Conservation (phyloP, 2,113 vertebrate genomes). For the Blennius ocellaris region DNA sequence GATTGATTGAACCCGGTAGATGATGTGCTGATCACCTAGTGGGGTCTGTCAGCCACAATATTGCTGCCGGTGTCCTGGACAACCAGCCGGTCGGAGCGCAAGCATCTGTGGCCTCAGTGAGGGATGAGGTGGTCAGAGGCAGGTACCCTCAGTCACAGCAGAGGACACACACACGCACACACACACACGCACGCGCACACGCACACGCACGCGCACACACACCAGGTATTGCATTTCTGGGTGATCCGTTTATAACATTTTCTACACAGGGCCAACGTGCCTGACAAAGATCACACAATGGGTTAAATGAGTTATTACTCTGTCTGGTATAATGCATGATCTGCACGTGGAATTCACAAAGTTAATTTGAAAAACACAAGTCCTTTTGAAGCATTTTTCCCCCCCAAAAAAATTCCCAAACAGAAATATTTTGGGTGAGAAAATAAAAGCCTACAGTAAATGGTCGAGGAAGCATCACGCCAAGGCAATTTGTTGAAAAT, state of each 20-base stretch:
- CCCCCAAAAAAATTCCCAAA: no score
- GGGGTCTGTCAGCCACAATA: slow-evolving; percentile 71
- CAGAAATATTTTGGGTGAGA: no score
- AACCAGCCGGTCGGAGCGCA: slow-evolving; percentile 28
- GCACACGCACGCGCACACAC: neutral
- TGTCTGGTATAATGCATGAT: neutral
- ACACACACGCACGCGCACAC: slow-evolving; percentile 14
- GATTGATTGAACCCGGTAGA: slow-evolving; percentile 64
- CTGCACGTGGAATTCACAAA: neutral
- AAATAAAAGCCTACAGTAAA: no score
- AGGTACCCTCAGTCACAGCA: neutral
- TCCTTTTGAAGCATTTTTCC: no score
- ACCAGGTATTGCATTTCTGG: slow-evolving; percentile 5
- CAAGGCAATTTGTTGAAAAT: no score
- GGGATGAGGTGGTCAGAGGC: slow-evolving; percentile 40
- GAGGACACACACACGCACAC: neutral
- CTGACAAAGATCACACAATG: neutral
- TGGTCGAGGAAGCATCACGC: no score
- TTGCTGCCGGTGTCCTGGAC: slow-evolving; percentile 63
- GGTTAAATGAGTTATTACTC: neutral
- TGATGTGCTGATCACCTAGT: slow-evolving; percentile 71
- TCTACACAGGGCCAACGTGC: neutral
- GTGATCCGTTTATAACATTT: slow-evolving; percentile 10
- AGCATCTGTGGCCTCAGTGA: slow-evolving; percentile 55
- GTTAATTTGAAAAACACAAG: no score